Base-by-base conservation (phyloP, 2,888 invertebrate genomes). In the Amiota mariae region DNA sequence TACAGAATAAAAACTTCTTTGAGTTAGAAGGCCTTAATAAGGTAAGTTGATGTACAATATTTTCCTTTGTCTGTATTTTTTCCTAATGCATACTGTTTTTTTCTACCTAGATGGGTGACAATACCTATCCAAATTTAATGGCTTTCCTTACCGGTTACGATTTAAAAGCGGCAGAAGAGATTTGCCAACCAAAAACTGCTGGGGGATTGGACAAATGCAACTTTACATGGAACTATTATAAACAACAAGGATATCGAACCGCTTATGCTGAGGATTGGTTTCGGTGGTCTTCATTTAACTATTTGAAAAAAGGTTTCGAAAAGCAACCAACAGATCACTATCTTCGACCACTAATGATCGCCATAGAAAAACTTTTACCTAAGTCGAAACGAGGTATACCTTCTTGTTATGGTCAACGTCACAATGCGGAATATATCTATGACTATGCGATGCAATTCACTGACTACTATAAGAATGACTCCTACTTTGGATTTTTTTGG, bases 121-220 rank as follows among this genome's bases (percentile, higher is more conserved):
- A 97, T 82, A 97, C 97, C 0, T 95, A 94, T 86, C 96, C 97
- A 0, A 98, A 98, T 89, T 89, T 97, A 72, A 94, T 97, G 92
- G 95, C 97, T 0, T 91, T 95, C 61, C 90, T 96, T 3, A 93
- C 95, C 0, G 97, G 97, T 0, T 91, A 92, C 75, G 92, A 90
- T 74, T 81, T 85, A 15, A 76, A 86, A 0, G 82, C 91, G 11
- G 89, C 93, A 4, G 89, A 91, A 57, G 79, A 87, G 0, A 86
- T 90, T 56, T 92, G 92, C 75, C 87, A 91, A n/a, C 92, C 92
- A 3, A 87, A 84, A 9, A 82, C 81, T 1, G 85, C 89, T 71
- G 92, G 92, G 87, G 92, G 92, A 24, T 84, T 94, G 66, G 95
- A 96, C 82, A 91, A 92, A 66, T 94, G 95, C 79, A 92, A 94